A percentile compares a stretch with the other conserved stretches of the same genome.
Conservation (phyloP, 2,797 vertebrate species). For the Phataginus tetradactyla region DNA sequence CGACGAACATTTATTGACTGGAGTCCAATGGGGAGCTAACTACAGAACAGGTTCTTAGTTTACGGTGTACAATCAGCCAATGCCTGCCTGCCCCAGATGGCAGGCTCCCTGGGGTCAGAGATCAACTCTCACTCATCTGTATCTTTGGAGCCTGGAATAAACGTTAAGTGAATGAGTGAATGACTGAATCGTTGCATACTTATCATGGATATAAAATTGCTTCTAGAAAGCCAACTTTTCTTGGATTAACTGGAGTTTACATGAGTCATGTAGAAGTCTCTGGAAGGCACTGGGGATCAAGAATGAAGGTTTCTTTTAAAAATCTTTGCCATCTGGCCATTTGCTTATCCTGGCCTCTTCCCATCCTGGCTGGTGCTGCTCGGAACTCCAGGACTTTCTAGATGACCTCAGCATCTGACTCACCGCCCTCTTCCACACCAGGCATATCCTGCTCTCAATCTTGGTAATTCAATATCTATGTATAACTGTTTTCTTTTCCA, state of each 20-base stretch:
- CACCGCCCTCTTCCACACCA: neutral
- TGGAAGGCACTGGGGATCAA: neutral
- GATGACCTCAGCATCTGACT: slow-evolving; percentile 58
- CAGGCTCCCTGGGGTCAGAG: neutral
- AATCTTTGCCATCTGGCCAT: neutral
- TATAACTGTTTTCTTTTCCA: neutral
- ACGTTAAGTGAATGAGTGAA: neutral
- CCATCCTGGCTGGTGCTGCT: neutral
- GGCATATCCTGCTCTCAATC: neutral
- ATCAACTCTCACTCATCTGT: neutral
- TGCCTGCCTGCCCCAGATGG: no score
- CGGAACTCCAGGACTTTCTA: neutral
- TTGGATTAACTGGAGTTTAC: neutral
- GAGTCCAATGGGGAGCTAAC: neutral
- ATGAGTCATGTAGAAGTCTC: slow-evolving; percentile 15
- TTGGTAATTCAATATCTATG: neutral
- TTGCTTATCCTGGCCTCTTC: slow-evolving; percentile 23
- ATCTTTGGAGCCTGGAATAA: neutral
- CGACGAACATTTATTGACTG: neutral
- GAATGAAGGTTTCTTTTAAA: slow-evolving; percentile 47
- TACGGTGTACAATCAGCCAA: neutral
- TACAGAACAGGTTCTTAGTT: neutral
- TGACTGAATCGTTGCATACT: neutral
- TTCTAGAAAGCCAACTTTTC: slow-evolving; percentile 28
- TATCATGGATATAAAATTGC: neutral